Evolutionary conservation across 2,888 invertebrate genomes (phyloP).

Genomic region (Callyntrura guangdongensis): DNA sequence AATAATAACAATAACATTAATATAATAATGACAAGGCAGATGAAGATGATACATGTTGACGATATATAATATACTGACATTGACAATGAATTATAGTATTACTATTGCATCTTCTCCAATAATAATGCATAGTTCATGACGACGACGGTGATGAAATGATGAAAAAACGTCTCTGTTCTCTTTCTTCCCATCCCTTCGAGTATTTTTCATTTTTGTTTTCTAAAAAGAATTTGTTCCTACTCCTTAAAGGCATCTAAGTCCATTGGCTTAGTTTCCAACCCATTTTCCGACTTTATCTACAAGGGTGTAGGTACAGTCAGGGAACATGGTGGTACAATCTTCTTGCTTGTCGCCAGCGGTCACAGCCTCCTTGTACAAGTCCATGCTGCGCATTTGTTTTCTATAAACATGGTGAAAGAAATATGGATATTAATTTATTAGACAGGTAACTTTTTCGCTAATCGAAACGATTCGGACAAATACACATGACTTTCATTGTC

Average conservation of each 20-base stretch:
- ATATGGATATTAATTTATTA: not conserved
- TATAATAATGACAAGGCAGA: conserved; percentile 80
- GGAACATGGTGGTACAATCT: conserved; percentile 83
- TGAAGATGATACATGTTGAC: conserved; percentile 75
- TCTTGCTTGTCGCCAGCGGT: conserved; percentile 84
- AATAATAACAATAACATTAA: conserved; percentile 75
- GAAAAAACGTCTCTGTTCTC: conserved; percentile 64
- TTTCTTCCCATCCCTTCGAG: conserved; percentile 68
- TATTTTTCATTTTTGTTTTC: conserved; percentile 53
- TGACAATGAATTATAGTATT: conserved; percentile 67
- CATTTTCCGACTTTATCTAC: conserved; percentile 85
- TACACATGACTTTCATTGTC: conserved; percentile 54
- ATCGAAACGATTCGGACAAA: not conserved
- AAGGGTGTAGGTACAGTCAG: conserved; percentile 85
- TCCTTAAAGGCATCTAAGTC: conserved; percentile 52
- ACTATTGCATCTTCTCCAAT: conserved; percentile 80
- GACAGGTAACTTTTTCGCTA: not conserved
- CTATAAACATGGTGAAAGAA: conserved; percentile 73
- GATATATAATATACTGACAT: conserved; percentile 68
- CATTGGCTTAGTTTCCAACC: conserved; percentile 83
- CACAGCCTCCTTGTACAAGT: conserved; percentile 85
- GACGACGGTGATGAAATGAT: conserved; percentile 47
- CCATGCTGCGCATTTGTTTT: conserved; percentile 85
- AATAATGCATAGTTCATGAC: conserved; percentile 63
- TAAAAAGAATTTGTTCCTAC: conserved; percentile 67